A percentile compares a stretch with the other conserved stretches of the same genome.
phyloP scores from a whole-genome alignment of 2,888 invertebrate genomes.

The Ennomos quercinarius region DNA sequence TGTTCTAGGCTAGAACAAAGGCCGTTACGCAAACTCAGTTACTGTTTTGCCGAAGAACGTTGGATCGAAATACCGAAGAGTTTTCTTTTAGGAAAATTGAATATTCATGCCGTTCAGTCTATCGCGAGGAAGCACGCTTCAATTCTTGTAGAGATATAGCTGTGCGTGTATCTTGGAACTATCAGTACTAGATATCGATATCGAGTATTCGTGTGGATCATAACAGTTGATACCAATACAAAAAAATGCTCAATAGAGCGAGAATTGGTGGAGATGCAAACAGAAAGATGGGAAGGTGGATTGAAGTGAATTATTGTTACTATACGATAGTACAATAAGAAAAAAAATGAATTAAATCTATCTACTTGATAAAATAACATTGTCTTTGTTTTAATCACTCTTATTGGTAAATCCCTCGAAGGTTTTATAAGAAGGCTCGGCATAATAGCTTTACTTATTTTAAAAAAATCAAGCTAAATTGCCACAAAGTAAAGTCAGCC shows the following conservation, averaged over 20 bases:
- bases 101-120: constrained; percentile 61
- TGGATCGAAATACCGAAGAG: constrained; percentile 49
- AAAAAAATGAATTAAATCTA: no score
- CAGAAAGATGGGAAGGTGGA: no score
- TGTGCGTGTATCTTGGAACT: constrained; percentile 3
- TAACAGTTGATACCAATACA: background rate
- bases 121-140: constrained; percentile 34
- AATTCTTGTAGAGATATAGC: constrained; percentile 21
- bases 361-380: no score
- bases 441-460: no score
- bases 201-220: background rate
- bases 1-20: constrained; percentile 48
- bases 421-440: no score
- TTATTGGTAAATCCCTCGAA: no score
- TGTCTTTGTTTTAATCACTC: no score
- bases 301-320: no score
- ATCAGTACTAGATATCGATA: background rate
- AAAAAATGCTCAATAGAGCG: background rate
- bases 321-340: no score
- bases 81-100: constrained; percentile 66
- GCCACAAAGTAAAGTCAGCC: no score
- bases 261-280: no score
- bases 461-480: no score
- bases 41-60: constrained; percentile 43
- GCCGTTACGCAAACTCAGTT: constrained; percentile 50